Conservation (phyloP, 2,888 invertebrate species). For the Cephonodes hylas region DNA sequence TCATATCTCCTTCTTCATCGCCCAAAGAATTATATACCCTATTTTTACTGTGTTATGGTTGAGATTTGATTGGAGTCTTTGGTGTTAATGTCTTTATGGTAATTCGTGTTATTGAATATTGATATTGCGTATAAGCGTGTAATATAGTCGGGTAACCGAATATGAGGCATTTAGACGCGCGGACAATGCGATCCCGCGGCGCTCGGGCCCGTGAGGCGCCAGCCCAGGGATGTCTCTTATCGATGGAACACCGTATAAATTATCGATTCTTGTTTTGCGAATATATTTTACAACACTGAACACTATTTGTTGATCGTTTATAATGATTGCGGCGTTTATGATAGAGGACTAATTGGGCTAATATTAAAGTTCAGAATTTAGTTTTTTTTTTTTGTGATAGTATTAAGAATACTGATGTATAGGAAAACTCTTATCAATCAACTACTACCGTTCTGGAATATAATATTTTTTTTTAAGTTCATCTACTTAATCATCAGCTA, state of each 20-base stretch:
- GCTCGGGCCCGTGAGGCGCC: constrained; percentile 67
- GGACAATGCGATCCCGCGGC: constrained; percentile 74
- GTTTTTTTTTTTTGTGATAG: no score
- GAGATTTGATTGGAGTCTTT: constrained; percentile 20
- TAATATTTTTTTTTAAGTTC: no score
- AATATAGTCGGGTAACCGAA: constrained; percentile 74
- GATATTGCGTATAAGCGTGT: constrained; percentile 67
- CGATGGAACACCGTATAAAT: constrained; percentile 23
- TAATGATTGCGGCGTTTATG: no score
- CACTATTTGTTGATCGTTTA: no score
- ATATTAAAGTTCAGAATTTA: no score
- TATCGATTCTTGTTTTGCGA: constrained; percentile 5
- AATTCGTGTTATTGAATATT: constrained; percentile 45
- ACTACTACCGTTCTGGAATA: no score
- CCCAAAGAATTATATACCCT: constrained; percentile 28
- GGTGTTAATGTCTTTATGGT: constrained; percentile 43
- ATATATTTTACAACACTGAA: not conserved
- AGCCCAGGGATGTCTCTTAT: constrained; percentile 43
- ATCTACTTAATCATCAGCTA: no score
- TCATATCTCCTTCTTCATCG: not conserved
- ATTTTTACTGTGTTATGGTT: constrained; percentile 17
- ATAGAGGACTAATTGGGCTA: no score
- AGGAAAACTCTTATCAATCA: no score
- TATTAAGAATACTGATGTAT: no score
- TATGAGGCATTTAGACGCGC: constrained; percentile 76